Base-by-base conservation (phyloP, 2,888 invertebrate species). In the Cosmia pyralina region DNA sequence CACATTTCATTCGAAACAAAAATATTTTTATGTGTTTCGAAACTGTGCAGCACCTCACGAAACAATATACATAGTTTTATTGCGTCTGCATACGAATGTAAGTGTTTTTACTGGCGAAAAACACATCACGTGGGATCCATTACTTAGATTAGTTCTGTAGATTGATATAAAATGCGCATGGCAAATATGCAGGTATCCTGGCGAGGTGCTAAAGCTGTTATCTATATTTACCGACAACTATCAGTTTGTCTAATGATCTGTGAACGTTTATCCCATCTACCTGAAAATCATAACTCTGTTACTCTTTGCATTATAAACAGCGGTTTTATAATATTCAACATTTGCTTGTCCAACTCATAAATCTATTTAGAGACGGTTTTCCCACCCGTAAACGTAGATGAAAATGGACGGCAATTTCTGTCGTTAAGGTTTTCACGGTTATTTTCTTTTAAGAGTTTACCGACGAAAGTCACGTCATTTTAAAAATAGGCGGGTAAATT, bases 141-240 rank as follows among this genome's bases (percentile, higher is more conserved):
- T 88, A 84, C 73, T 77, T 62, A 59, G 85, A 89, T 89, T 88
- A 86, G 85, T 77, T 80, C 63, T 66, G 77, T 70, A 82, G 63
- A 86, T 86, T 84, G 83, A 86, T 87, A 84, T 81, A 85, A 84
- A 87, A 87, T 88, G 87, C 87, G 87, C 86, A 86, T 87, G 79
- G 76, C 63, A 77, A 84, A 50, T 75, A 65, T 66, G 68, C 55
- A 69, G 67, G 71, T 71, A 63, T 46, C 48, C 71, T 74, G 57
- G 52, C 11, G 58, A 67, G 65, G 60, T 69, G 69, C 48, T 75
- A 13, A 69, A 70, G 71, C 41, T 72, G 68, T 75, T 75, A 41
- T 72, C 53, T 71, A 59, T 60, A 57, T 65, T 65, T 68, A 60
- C 46, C 62, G 57, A 74, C 69, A 63, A 44, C 71, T 65, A 48